Evolutionary conservation across 2,888 invertebrate genomes (phyloP), one percentile per base, ranked within the genome.

Genomic region (Drosophila antonietae): DNA sequence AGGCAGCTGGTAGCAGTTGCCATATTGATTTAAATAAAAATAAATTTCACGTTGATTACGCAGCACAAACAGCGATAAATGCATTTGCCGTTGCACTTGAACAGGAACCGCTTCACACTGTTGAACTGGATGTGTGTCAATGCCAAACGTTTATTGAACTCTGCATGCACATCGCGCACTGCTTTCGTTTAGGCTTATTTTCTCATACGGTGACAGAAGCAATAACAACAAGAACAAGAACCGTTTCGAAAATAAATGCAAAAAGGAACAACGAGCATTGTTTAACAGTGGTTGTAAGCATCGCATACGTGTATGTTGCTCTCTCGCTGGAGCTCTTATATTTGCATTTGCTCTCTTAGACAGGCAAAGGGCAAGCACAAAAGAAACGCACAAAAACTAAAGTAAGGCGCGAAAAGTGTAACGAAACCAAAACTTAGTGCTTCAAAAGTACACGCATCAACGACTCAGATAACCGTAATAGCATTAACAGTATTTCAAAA

Each of bases 81-180:
- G 59, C 51, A 53, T 46, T 57, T 62, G 64, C 49, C 43, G 60
- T 20, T 72, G 59, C 59, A 52, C 65, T 72, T 51, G 33, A 55
- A 31, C 47, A 46, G 51, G 64, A 64, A 62, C 44, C 14, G 55
- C 31, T 31, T 33, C 44, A 52, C 47, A 10, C 35, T 20, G 31
- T 3, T 43, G 14, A 23, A 15, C 49, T n/a, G 9, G 58, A 88
- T 80, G 64, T 82, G 59, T 70, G 90, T 85, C 88, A 85, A 88
- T 84, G 83, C 44, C 75, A 80, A 61, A 14, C 43, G 71, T 70
- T 80, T 71, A 62, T 80, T 82, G 72, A 85, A 81, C 80, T 73
- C 53, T 23, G 39, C 51, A 43, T 55, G 39, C 28, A 57, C 58
- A 55, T 56, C 23, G 6, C 6, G 3, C 35, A 44, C 46, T 53